These are phyloP conservation scores for Sarcophaga variegata DNA, from an alignment of 2,888 invertebrate genomes.

Conservation along the genomic window DNA sequence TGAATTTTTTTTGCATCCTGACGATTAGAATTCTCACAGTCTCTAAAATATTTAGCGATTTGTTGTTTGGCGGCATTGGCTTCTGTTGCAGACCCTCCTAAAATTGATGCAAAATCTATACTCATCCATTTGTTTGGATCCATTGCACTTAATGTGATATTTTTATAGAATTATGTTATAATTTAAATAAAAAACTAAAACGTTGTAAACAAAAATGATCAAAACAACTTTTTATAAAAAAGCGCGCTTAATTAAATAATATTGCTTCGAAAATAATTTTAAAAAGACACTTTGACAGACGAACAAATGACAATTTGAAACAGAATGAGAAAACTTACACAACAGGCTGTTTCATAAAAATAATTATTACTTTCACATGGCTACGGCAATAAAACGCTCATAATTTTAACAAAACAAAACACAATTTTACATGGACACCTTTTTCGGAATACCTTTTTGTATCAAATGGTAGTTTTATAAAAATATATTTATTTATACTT, in stretches of 20 bases:
- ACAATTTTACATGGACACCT: no score
- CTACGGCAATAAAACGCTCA: neutral
- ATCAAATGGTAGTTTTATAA: no score
- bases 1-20: conserved; percentile 67
- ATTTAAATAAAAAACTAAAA: neutral
- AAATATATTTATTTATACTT: no score
- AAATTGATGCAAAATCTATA: conserved; percentile 43
- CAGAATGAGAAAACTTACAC: neutral
- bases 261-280: conserved; percentile 21
- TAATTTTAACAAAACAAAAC: no score
- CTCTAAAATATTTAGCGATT: conserved; percentile 55
- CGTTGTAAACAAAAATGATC: neutral
- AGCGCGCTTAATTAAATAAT: conserved; percentile 31
- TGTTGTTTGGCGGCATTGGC: conserved; percentile 45
- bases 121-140: conserved; percentile 23
- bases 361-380: neutral
- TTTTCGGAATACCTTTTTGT: no score
- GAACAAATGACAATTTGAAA: neutral
- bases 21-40: conserved; percentile 60
- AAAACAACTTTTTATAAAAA: neutral
- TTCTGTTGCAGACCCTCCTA: conserved; percentile 27
- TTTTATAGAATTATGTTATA: neutral
- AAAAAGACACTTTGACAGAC: neutral
- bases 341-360: neutral
- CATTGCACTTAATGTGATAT: neutral